phyloP scores from a whole-genome alignment of 2,888 invertebrate species.

The Cephalotes varians region DNA sequence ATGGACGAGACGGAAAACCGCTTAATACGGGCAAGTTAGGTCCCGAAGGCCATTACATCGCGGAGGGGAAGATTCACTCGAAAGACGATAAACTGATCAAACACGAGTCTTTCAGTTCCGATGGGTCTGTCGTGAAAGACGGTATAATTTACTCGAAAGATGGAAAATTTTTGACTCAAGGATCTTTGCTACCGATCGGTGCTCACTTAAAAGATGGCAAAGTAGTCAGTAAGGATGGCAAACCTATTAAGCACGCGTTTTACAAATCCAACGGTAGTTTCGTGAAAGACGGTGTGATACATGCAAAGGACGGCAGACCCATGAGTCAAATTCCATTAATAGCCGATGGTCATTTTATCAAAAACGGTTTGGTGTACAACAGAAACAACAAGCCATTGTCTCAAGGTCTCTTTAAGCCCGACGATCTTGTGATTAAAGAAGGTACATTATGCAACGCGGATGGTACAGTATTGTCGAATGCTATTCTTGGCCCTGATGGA shows the following conservation, averaged over 20 bases:
- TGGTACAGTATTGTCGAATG: conserved; percentile 76
- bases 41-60: conserved; percentile 79
- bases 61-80: conserved; percentile 81
- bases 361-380: conserved; percentile 79
- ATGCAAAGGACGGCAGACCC: conserved; percentile 79
- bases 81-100: conserved; percentile 83
- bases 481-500: conserved; percentile 79
- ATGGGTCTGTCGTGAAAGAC: conserved; percentile 82
- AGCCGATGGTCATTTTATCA: conserved; percentile 79
- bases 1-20: conserved; percentile 80
- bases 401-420: conserved; percentile 82
- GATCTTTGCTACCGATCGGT: conserved; percentile 81
- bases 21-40: conserved; percentile 80
- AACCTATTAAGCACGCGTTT: conserved; percentile 80
- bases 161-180: conserved; percentile 81
- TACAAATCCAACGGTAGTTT: conserved; percentile 83
- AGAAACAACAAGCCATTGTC: conserved; percentile 76
- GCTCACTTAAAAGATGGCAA: conserved; percentile 83
- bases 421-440: conserved; percentile 78
- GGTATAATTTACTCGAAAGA: conserved; percentile 81
- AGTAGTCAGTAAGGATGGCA: conserved; percentile 82
- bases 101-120: conserved; percentile 82
- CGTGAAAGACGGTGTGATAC: conserved; percentile 81
- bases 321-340: conserved; percentile 82
- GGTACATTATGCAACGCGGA: conserved; percentile 77